These are phyloP conservation scores for Platyscapa corneri DNA, from an alignment of 1,140 invertebrate species.

Conservation along the genomic window DNA sequence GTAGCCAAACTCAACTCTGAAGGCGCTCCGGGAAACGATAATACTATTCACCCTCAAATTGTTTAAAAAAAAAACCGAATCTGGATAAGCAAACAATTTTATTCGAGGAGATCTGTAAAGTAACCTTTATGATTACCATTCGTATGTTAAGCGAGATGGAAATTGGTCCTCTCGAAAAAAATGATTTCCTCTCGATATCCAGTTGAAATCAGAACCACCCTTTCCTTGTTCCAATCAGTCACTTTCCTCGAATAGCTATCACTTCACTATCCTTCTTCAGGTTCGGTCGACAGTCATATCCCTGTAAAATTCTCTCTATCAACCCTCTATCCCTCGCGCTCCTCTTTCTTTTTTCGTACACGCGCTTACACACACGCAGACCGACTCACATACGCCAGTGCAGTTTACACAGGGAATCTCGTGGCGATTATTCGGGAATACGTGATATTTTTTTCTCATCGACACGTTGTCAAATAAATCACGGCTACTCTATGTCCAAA, in stretches of 20 bases:
- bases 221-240: conserved; percentile 34
- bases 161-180: conserved; percentile 4
- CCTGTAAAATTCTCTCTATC: too few species aligned
- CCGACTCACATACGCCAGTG: not conserved
- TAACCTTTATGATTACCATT: too few species aligned
- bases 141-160: not conserved
- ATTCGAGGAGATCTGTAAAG: too few species aligned
- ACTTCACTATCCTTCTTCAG: too few species aligned
- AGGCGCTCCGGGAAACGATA: not conserved
- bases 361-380: not conserved
- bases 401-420: not conserved
- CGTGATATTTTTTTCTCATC: conserved; percentile 33
- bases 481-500: not conserved
- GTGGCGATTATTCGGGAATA: not conserved
- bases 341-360: not conserved
- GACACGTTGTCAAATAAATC: conserved; percentile 45
- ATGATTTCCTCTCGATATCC: conserved; percentile 4
- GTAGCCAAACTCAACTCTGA: not conserved
- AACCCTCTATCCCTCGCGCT: too few species aligned
- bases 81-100: not conserved
- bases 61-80: not conserved
- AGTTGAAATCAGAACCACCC: not conserved
- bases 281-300: too few species aligned
- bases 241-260: not conserved
- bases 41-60: not conserved